A percentile compares a stretch with the other conserved stretches of the same genome.
phyloP scores from a whole-genome alignment of 2,888 invertebrate species.

The Epiblema foenella region DNA sequence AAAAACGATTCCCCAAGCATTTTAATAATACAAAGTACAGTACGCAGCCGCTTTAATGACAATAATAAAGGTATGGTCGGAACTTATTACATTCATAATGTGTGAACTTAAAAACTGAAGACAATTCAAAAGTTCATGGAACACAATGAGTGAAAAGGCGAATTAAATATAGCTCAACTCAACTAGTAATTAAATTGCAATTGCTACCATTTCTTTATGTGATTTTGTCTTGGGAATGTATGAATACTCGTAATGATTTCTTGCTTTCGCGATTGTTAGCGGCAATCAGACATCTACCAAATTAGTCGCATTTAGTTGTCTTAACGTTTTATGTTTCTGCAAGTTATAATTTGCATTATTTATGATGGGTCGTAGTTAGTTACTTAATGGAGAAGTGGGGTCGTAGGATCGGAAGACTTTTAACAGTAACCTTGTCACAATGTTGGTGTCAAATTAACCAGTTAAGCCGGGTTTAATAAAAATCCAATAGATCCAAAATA shows the following conservation, averaged over 20 bases:
- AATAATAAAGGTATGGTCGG: slow-evolving; percentile 30
- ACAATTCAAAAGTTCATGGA: slow-evolving; percentile 13
- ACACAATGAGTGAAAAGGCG: slow-evolving; percentile 14
- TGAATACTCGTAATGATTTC: slow-evolving; percentile 11
- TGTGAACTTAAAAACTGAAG: slow-evolving; percentile 26
- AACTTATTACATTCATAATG: slow-evolving; percentile 26
- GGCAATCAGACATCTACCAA: slow-evolving; percentile 9
- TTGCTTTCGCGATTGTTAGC: slow-evolving; percentile 23
- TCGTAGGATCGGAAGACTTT: no score
- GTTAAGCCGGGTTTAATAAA: no score
- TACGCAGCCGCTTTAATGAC: slow-evolving; percentile 17
- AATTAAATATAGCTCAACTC: slow-evolving; percentile 13
- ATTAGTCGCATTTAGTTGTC: slow-evolving; percentile 6
- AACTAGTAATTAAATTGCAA: slow-evolving; percentile 25
- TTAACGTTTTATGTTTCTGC: not conserved
- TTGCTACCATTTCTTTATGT: slow-evolving; percentile 30
- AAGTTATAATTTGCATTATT: not conserved
- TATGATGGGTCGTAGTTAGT: no score
- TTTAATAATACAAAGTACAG: slow-evolving; percentile 43
- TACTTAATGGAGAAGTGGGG: no score
- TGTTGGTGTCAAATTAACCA: no score
- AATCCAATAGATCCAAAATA: no score
- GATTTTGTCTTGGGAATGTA: slow-evolving; percentile 18
- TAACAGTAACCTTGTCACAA: no score
- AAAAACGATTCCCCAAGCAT: slow-evolving; percentile 46